phyloP scores from a whole-genome alignment of 2,888 invertebrate genomes.

The Choreutis nemorana region DNA sequence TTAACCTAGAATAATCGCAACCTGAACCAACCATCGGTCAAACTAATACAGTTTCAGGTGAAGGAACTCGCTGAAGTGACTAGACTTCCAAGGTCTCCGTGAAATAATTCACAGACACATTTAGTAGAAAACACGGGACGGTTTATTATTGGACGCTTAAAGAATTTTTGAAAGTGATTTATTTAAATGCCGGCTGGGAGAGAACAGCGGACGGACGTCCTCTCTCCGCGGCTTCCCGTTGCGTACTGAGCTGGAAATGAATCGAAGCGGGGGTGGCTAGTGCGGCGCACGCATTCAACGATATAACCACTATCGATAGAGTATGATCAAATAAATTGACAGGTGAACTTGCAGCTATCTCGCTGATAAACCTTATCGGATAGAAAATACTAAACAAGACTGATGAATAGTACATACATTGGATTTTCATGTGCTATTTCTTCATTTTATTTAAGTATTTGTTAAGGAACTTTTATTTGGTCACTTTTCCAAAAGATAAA shows the following conservation, averaged over 20 bases:
- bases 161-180: constrained; percentile 24
- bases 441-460: too few species aligned
- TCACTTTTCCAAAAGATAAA: too few species aligned
- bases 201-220: constrained; percentile 22
- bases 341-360: constrained; percentile 8
- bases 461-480: too few species aligned
- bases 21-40: too few species aligned
- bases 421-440: too few species aligned
- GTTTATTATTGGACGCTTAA: constrained; percentile 36
- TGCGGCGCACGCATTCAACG: constrained; percentile 46
- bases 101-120: constrained; percentile 7
- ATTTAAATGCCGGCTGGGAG: constrained; percentile 28
- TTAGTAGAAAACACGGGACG: constrained; percentile 34
- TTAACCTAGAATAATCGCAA: too few species aligned
- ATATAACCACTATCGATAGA: too few species aligned
- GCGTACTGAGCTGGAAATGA: constrained; percentile 52
- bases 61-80: constrained; percentile 12
- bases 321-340: constrained; percentile 22
- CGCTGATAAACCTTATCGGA: too few species aligned
- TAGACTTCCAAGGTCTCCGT: constrained; percentile 19
- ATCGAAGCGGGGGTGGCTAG: constrained; percentile 31
- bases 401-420: too few species aligned
- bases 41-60: too few species aligned
- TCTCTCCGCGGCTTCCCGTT: constrained; percentile 26
- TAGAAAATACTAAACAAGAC: too few species aligned